Evolutionary conservation across 2,888 invertebrate species (phyloP).

Genomic region (Troides oblongomaculatus): DNA sequence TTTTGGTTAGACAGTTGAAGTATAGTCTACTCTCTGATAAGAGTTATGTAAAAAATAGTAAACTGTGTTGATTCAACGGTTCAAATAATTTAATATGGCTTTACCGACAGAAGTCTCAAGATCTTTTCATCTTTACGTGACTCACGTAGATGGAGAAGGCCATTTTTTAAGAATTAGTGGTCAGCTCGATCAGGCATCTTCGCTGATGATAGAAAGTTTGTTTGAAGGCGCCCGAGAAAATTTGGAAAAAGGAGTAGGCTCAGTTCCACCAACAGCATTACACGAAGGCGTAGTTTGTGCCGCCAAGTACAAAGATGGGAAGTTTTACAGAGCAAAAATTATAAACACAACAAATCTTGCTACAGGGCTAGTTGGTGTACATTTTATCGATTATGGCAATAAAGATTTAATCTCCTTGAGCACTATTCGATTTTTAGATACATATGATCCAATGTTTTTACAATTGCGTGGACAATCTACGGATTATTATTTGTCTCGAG

Average conservation of each 20-base stretch:
- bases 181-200: conserved; percentile 81
- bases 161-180: conserved; percentile 86
- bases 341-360: conserved; percentile 66
- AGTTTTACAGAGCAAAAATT: conserved; percentile 83
- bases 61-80: conserved; percentile 29
- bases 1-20: conserved; percentile 42
- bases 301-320: conserved; percentile 83
- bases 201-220: conserved; percentile 78
- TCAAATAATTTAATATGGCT: conserved; percentile 52
- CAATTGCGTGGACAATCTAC: conserved; percentile 79
- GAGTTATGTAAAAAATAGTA: conserved; percentile 53
- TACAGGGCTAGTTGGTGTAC: conserved; percentile 81
- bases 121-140: conserved; percentile 77
- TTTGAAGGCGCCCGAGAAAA: conserved; percentile 62
- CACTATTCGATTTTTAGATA: conserved; percentile 80
- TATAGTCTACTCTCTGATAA: conserved; percentile 44
- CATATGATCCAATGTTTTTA: conserved; percentile 70
- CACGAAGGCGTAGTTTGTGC: conserved; percentile 81
- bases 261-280: conserved; percentile 71
- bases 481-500: conserved; percentile 80
- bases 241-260: conserved; percentile 67
- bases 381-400: conserved; percentile 85
- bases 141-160: conserved; percentile 84
- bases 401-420: conserved; percentile 80
- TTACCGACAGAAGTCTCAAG: conserved; percentile 55